phyloP scores from a whole-genome alignment of 2,113 vertebrate genomes.

The Hiodon tergisus region DNA sequence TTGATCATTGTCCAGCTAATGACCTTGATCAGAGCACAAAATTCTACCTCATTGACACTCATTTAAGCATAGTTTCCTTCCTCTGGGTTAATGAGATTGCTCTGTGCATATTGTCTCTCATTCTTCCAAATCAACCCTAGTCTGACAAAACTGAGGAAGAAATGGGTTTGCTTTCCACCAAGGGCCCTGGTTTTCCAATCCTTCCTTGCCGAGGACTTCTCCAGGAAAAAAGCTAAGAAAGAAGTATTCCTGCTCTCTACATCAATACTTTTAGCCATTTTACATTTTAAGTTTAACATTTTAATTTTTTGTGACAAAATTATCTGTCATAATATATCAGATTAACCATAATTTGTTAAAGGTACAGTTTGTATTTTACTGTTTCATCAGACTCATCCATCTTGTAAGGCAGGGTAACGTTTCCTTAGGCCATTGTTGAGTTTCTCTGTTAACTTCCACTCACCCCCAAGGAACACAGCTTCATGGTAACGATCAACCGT shows the following conservation, averaged over 20 bases:
- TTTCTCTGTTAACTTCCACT: not conserved
- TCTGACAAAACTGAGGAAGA: not conserved
- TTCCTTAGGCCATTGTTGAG: not conserved
- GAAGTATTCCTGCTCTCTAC: not conserved
- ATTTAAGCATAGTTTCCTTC: not conserved
- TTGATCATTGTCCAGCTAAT: no score
- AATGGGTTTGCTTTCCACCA: not conserved
- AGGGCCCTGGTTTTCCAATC: not conserved
- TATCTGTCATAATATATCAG: not conserved
- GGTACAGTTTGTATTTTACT: no score
- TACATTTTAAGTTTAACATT: not conserved
- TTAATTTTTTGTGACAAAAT: not conserved
- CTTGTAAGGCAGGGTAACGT: not conserved
- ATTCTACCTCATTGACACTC: no score
- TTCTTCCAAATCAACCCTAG: not conserved
- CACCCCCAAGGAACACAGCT: not conserved
- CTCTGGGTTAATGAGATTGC: not conserved
- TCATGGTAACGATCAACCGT: not conserved
- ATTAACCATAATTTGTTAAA: no score
- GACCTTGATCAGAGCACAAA: no score
- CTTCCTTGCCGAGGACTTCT: not conserved
- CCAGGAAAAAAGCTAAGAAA: conserved; percentile 9
- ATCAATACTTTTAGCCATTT: not conserved
- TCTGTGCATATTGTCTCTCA: not conserved
- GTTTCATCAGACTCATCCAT: no score